A percentile compares a stretch with the other conserved stretches of the same genome.
Evolutionary conservation across 2,888 invertebrate genomes (phyloP).

Genomic region (Macrosoma leucophasiata): DNA sequence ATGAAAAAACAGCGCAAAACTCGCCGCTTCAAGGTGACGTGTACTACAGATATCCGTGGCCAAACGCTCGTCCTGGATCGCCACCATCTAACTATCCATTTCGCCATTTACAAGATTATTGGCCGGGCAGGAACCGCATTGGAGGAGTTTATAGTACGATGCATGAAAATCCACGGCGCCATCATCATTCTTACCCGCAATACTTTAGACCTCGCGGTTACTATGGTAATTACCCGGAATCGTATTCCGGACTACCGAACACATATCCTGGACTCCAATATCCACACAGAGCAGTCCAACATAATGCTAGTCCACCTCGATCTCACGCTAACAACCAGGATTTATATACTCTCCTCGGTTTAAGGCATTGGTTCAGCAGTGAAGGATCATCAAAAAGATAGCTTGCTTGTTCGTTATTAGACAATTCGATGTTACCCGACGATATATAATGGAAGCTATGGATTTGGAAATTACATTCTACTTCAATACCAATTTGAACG

Average conservation of each 20-base stretch:
- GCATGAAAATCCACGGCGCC: constrained; percentile 62
- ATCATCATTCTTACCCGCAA: constrained; percentile 64
- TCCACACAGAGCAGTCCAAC: constrained; percentile 45
- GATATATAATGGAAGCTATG: constrained; percentile 71
- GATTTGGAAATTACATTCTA: no score
- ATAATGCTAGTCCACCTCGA: constrained; percentile 42
- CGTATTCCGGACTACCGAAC: constrained; percentile 32
- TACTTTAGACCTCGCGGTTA: constrained; percentile 49
- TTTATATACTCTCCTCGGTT: constrained; percentile 62
- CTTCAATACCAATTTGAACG: no score
- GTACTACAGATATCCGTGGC: constrained; percentile 62
- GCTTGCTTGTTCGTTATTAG: constrained; percentile 43
- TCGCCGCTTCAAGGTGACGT: constrained; percentile 40
- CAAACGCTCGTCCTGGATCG: constrained; percentile 50
- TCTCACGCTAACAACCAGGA: constrained; percentile 52
- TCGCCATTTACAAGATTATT: constrained; percentile 64
- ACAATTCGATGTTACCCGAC: constrained; percentile 73
- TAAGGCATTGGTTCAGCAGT: constrained; percentile 68
- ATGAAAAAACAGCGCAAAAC: constrained; percentile 23
- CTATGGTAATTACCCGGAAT: no score
- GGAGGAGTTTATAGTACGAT: constrained; percentile 57
- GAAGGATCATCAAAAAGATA: constrained; percentile 69
- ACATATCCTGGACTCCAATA: constrained; percentile 41
- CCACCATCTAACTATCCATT: constrained; percentile 64
- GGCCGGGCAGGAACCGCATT: constrained; percentile 54